These are phyloP conservation scores for Drosophila multiciliata DNA, from an alignment of 2,888 invertebrate species.

Conservation along the genomic window DNA sequence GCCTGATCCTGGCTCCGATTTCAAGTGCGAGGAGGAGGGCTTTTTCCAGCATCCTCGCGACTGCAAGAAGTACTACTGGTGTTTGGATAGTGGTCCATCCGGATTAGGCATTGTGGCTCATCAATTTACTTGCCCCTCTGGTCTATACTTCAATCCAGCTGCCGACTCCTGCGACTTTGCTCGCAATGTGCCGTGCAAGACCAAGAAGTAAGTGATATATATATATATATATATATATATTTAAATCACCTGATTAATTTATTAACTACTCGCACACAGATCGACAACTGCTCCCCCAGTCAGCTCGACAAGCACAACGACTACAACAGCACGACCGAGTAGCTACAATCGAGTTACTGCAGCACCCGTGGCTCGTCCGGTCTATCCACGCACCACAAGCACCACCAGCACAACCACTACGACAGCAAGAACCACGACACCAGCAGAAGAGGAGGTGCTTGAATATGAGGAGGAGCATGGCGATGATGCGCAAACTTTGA, in stretches of 20 bases:
- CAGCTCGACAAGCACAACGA: constrained; percentile 85
- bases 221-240: not conserved
- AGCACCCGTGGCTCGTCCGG: constrained; percentile 84
- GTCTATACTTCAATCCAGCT: constrained; percentile 94
- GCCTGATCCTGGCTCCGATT: constrained; percentile 94
- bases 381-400: constrained; percentile 73
- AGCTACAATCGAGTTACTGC: constrained; percentile 85
- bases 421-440: constrained; percentile 83
- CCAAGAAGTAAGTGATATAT: constrained; percentile 79
- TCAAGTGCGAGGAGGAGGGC: constrained; percentile 96
- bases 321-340: constrained; percentile 83
- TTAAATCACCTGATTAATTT: not conserved
- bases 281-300: constrained; percentile 86
- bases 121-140: constrained; percentile 96
- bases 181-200: constrained; percentile 93
- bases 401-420: constrained; percentile 83
- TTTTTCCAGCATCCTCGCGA: constrained; percentile 96
- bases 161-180: constrained; percentile 97
- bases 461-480: constrained; percentile 86
- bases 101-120: constrained; percentile 96
- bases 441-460: constrained; percentile 86
- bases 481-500: constrained; percentile 72
- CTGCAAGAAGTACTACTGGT: constrained; percentile 98
- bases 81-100: constrained; percentile 94
- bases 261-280: constrained; percentile 63